Percentiles rank a stretch among this genome's conserved stretches.
Evolutionary conservation across 1,140 invertebrate species (phyloP).

Genomic region (Aphaenogaster rudis): DNA sequence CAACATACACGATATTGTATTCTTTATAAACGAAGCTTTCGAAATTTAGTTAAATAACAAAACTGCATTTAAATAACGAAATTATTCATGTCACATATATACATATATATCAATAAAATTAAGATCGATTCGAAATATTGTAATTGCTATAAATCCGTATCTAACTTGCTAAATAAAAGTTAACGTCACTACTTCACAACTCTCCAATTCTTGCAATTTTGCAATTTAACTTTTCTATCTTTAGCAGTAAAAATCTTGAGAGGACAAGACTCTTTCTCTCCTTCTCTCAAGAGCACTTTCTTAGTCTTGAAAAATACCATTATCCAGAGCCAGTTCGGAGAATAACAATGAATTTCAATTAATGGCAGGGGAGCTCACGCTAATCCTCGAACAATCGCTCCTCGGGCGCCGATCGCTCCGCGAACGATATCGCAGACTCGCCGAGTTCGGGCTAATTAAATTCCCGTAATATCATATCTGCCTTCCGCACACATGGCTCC

Average conservation of each 20-base stretch:
- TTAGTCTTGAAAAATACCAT: slow-evolving; percentile 56
- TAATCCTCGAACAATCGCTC: slow-evolving; percentile 84
- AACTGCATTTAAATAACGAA: neutral
- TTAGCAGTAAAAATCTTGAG: slow-evolving; percentile 5
- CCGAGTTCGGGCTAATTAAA: slow-evolving; percentile 84
- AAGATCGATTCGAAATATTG: neutral
- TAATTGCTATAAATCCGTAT: neutral
- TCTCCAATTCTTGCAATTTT: neutral
- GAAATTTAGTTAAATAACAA: neutral
- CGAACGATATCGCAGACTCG: slow-evolving; percentile 72
- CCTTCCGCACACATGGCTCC: slow-evolving; percentile 82
- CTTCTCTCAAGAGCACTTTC: slow-evolving; percentile 28
- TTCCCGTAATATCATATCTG: slow-evolving; percentile 85
- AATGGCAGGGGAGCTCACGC: slow-evolving; percentile 77
- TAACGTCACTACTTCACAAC: neutral
- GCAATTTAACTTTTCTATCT: neutral
- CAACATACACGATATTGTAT: neutral
- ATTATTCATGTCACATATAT: neutral
- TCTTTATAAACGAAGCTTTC: neutral
- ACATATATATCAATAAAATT: slow-evolving; percentile 17
- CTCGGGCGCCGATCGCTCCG: slow-evolving; percentile 79
- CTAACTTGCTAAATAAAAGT: neutral
- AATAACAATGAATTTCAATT: slow-evolving; percentile 82
- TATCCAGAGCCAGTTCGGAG: slow-evolving; percentile 43
- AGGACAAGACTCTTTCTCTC: neutral